Evolutionary conservation across 1,140 invertebrate species (phyloP), one percentile per base, ranked within the genome.

Genomic region (Caenorhabditis briggsae): DNA sequence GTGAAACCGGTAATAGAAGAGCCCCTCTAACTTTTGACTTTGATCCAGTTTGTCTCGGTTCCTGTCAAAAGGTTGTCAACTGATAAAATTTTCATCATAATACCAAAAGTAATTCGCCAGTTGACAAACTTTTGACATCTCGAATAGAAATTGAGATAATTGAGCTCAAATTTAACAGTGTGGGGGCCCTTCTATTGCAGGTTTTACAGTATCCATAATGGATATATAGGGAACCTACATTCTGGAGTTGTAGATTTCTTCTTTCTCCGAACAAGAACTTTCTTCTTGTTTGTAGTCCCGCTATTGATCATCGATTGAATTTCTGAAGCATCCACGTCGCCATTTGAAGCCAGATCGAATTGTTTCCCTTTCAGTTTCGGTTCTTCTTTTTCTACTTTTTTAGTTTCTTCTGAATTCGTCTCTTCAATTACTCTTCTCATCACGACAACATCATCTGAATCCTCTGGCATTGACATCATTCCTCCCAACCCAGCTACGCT

Each of bases 401-500:
- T n/a, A 3, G 33, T 53, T 11, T 65, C 20, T 65, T 50, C 33
- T 20, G 64, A 43, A 46, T 46, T 14, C 11, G 20, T 8, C 2
- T 18, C 64, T 11, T 70, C 16, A n/a, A 18, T 46, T 25, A 23
- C 11, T 53, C n/a, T 7, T 46, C 53, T 50, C 70, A 23, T 23
- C 7, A 78, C n/a, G 16, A 5, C 12, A n/a, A 70, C 65, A 9
- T 70, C 70, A 23, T 50, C 46, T 50, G 43, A 23, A 25, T 78
- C 70, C 11, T 78, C 70, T 78, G 46, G 33, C 12, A 25, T n/a
- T 7, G 64, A 48, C 33, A 20, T 70, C 43, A 70, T 46, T 48
- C 46, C 43, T 78, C 70, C 70, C 18, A 78, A 50, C 23, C 46
- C 70, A 50, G 70, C 70, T 20, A 78, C 9, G 25, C 70, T 78